phyloP scores from a whole-genome alignment of 1,140 invertebrate genomes.

The Pomacea maculata region DNA sequence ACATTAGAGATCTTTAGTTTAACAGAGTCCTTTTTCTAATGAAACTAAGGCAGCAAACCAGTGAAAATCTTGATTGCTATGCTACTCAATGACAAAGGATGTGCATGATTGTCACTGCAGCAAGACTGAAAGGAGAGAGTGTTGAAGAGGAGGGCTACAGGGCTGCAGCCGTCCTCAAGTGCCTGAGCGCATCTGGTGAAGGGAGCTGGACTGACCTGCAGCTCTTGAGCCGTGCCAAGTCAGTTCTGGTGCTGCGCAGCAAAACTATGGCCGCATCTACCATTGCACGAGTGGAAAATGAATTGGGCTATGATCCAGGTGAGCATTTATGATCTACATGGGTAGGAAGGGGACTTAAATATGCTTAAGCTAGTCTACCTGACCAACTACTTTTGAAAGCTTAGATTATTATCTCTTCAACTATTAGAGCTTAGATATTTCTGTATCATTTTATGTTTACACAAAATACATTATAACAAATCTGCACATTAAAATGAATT shows the following conservation, averaged over 20 bases:
- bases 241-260: conserved; percentile 24
- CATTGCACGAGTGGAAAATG: conserved; percentile 18
- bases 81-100: too few species aligned
- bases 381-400: too few species aligned
- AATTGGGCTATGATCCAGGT: conserved; percentile 22
- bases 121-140: conserved; percentile 20
- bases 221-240: conserved; percentile 24
- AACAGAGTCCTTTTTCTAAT: too few species aligned
- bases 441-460: too few species aligned
- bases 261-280: conserved; percentile 20
- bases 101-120: not conserved
- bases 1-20: too few species aligned
- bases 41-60: too few species aligned
- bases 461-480: too few species aligned
- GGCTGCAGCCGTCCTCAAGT: conserved; percentile 16
- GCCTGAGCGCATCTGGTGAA: conserved; percentile 17
- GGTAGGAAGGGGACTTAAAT: too few species aligned
- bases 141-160: conserved; percentile 14
- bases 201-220: conserved; percentile 21
- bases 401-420: too few species aligned
- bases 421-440: too few species aligned
- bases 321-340: not conserved
- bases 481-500: not conserved
- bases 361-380: too few species aligned
- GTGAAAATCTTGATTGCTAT: too few species aligned